Base-by-base conservation (phyloP, 2,113 vertebrate genomes). In the Podarcis muralis region DNA sequence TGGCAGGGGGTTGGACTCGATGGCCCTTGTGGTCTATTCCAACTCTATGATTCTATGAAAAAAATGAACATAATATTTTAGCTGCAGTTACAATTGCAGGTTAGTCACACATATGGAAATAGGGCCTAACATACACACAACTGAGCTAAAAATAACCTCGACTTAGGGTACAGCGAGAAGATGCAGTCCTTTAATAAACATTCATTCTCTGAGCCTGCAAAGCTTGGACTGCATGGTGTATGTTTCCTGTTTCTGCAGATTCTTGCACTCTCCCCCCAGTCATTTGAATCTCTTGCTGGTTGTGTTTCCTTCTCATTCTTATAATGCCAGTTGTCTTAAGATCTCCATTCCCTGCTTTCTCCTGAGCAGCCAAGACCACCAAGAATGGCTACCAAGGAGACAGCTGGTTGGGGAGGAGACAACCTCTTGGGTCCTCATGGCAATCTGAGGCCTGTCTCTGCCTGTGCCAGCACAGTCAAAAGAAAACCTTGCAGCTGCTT, bases 401-500 rank as follows among this genome's bases (percentile, higher is more conserved):
- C 48, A 48, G 48, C 48, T 53, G 48, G 11, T 53, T 53, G 48
- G 48, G 48, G 9, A 53, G 48, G 48, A 53, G 48, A 3, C 48
- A 2, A 30, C 27, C 22, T 30, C 65, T 25, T 68, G 65, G 25
- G 25, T 68, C 22, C 65, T 22, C 4, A 2, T 68, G 25, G 65
- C 65, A 68, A 68, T 68, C 65, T 40, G 72, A 76, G 74, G 35
- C 25, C 77, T 57, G 77, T 48, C 48, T 25, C 43, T 57, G 9
- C 15, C 16, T 35, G 6, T 74, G 5, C 71, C 71, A 74, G 15
- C 89, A 53, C 76, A 91, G 77, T 27, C 37, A 77, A 40, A 77
- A 27, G 22, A 77, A 78, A 43, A 87, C n/a, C 53, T 75, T 86
- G 80, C 22, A 90, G 40, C 15, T 43, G 90, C 91, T 83, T 65